These are phyloP conservation scores for Mesorhabditis spiculigera DNA, from an alignment of 2,888 invertebrate genomes.

Conservation along the genomic window DNA sequence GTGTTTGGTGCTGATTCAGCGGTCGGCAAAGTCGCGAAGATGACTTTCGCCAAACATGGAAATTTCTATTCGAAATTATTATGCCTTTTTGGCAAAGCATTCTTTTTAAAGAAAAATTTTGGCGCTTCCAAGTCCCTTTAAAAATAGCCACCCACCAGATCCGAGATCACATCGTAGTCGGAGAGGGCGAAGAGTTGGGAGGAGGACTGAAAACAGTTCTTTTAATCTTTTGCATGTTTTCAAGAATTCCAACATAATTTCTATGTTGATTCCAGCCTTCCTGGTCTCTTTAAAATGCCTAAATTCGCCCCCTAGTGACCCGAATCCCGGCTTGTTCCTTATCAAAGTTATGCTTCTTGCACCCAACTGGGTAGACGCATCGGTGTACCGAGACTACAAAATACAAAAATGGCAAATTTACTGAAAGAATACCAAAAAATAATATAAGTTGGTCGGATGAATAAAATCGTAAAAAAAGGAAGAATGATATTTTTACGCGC, in stretches of 20 bases:
- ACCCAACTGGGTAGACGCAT: background rate
- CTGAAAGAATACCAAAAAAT: too few species aligned
- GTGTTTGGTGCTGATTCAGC: too few species aligned
- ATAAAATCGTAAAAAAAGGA: background rate
- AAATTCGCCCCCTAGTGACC: background rate
- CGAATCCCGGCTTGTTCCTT: background rate
- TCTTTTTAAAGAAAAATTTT: too few species aligned
- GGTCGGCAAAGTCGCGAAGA: too few species aligned
- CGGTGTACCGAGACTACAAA: too few species aligned
- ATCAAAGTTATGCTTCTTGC: background rate
- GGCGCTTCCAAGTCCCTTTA: too few species aligned
- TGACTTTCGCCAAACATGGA: too few species aligned
- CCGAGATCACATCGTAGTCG: conserved; percentile 77
- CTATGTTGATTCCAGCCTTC: background rate
- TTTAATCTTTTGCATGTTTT: background rate
- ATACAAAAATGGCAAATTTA: too few species aligned
- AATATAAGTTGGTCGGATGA: too few species aligned
- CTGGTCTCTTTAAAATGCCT: background rate
- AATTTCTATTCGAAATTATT: too few species aligned
- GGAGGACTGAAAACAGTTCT: conserved; percentile 71
- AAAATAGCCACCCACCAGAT: conserved; percentile 23
- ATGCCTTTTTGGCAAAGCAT: too few species aligned
- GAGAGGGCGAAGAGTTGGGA: conserved; percentile 85
- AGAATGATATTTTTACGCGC: background rate
- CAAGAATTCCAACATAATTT: background rate